Evolutionary conservation across 53 echinoderm and acorn worm species (phyloP).

Genomic region (Crossaster papposus): DNA sequence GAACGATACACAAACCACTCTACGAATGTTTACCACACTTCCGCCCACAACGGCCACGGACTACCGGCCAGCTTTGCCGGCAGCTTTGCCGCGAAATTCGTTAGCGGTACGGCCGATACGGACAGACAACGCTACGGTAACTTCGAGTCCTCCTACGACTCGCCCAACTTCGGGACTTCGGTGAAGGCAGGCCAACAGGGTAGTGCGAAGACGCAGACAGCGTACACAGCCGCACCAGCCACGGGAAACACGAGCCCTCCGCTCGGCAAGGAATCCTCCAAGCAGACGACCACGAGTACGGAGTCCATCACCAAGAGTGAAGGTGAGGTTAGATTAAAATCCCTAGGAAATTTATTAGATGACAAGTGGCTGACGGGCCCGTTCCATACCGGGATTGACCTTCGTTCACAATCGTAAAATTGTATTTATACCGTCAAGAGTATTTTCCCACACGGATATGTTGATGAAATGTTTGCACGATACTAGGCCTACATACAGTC

Average conservation of each 20-base stretch:
- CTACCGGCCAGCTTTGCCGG: constrained; percentile 62
- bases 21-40: constrained; percentile 44
- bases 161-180: constrained; percentile 47
- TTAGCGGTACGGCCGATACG: constrained; percentile 43
- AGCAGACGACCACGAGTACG: constrained; percentile 19
- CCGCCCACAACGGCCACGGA: constrained; percentile 63
- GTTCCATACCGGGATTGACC: constrained; percentile 6
- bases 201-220: constrained; percentile 30
- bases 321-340: constrained; percentile 45
- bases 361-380: constrained; percentile 25
- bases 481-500: background rate
- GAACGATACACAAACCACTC: constrained; percentile 59
- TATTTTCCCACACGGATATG: constrained; percentile 8
- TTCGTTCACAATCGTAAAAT: constrained; percentile 25
- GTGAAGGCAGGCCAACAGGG: constrained; percentile 50
- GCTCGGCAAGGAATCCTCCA: constrained; percentile 34
- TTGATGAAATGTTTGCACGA: background rate
- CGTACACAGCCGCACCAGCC: constrained; percentile 49
- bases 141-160: constrained; percentile 54
- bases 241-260: constrained; percentile 52
- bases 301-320: constrained; percentile 48
- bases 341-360: constrained; percentile 6
- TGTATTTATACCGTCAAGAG: background rate
- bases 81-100: constrained; percentile 65
- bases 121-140: constrained; percentile 58